Base-by-base conservation (phyloP, 2,797 vertebrate genomes). In the Takifugu ocellatus region DNA sequence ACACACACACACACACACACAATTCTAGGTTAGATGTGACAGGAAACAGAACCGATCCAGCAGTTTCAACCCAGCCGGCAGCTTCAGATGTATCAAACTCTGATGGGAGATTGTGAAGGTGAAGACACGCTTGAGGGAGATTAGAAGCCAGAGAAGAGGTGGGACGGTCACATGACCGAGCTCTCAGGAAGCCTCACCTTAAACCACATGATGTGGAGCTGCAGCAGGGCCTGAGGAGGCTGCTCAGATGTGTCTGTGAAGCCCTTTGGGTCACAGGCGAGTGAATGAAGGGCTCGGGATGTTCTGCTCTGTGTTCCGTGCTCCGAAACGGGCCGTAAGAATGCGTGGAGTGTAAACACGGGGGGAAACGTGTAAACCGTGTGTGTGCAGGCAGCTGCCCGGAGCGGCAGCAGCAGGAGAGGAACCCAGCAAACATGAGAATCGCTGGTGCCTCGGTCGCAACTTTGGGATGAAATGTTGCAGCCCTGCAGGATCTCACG, bases 311-410 rank as follows among this genome's bases (percentile, higher is more conserved):
- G 36, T 14, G 31, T 48, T 12, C 46, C 12, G 57, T 47, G 1
- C 59, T 77, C 51, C 49, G 7, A 60, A 77, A 66, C 6, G 21
- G 57, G 66, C 68, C 61, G 12, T 71, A 70, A 82, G 78, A 84
- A 84, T 85, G 83, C 68, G 68, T 59, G 2, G 46, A 11, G 2
- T 72, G 36, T 84, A 87, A 84, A 88, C 87, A 86, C 50, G 51
- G 12, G 0, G 59, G 58, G 44, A 65, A 64, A 76, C 61, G 74
- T 79, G 72, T 86, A 86, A 88, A 86, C 84, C 64, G 65, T 76
- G 36, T 5, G 7, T 0, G 21, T 49, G 66, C 54, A 29, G 59
- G 21, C 53, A 0, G 31, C 45, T 39, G 56, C 39, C 64, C 54
- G 62, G 62, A 49, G 72, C 10, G 2, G 21, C 46, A 11, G n/a